Evolutionary conservation across 2,888 invertebrate genomes (phyloP).

Genomic region (Drosophila formosana): DNA sequence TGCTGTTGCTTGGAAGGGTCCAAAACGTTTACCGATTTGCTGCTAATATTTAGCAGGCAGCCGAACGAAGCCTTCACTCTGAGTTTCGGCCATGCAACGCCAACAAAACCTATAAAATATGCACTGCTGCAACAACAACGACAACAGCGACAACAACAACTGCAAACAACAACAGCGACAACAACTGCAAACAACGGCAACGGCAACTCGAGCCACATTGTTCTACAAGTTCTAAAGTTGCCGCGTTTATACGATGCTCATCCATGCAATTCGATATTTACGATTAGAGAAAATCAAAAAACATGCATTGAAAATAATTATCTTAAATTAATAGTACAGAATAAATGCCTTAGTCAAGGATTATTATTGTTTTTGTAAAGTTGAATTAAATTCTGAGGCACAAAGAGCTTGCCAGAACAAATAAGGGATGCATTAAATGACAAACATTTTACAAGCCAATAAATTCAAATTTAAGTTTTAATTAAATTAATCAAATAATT

Average conservation of each 20-base stretch:
- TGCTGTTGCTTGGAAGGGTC: slow-evolving; percentile 39
- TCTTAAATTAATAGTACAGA: too few species aligned
- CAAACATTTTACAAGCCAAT: too few species aligned
- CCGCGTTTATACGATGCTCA: slow-evolving; percentile 3
- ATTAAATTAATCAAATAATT: too few species aligned
- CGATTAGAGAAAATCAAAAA: not conserved
- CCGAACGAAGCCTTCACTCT: slow-evolving; percentile 49
- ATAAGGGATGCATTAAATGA: too few species aligned
- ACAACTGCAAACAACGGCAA: slow-evolving; percentile 1
- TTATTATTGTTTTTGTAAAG: too few species aligned
- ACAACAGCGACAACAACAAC: slow-evolving; percentile 6
- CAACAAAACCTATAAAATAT: slow-evolving; percentile 62
- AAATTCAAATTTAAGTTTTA: too few species aligned
- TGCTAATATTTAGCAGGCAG: slow-evolving; percentile 73
- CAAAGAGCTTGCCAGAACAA: too few species aligned
- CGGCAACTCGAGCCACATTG: slow-evolving; percentile 4
- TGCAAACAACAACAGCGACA: slow-evolving; percentile 7
- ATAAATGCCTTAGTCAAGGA: too few species aligned
- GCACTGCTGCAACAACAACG: slow-evolving; percentile 40
- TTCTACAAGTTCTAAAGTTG: not conserved
- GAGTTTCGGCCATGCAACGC: slow-evolving; percentile 32
- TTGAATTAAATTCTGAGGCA: too few species aligned
- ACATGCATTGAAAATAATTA: too few species aligned
- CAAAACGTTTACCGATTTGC: slow-evolving; percentile 71
- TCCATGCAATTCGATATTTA: not conserved